phyloP scores from a whole-genome alignment of 2,888 invertebrate genomes.

The Hydrotaea diabolus region DNA sequence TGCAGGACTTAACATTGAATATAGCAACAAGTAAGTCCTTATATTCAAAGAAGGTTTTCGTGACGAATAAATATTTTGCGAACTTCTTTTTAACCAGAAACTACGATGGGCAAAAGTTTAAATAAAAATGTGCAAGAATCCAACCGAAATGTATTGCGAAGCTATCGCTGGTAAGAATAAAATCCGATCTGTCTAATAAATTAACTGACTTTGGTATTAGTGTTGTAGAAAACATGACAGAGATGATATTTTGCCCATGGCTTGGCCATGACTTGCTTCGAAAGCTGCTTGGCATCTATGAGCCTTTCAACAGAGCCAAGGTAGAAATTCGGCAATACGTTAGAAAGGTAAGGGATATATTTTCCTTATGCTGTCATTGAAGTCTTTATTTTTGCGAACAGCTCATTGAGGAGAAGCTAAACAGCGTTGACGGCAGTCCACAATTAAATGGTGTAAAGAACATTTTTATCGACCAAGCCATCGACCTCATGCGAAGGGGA shows the following conservation, averaged over 20 bases:
- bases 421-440: background rate
- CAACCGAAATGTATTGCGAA: slow-evolving; percentile 71
- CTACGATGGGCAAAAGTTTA: slow-evolving; percentile 77
- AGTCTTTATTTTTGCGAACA: slow-evolving; percentile 1
- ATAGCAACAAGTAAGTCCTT: slow-evolving; percentile 75
- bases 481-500: slow-evolving; percentile 73
- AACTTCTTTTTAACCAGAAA: slow-evolving; percentile 71
- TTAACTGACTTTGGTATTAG: slow-evolving; percentile 64
- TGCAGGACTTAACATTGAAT: slow-evolving; percentile 75
- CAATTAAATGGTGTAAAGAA: slow-evolving; percentile 22
- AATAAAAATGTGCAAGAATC: slow-evolving; percentile 65
- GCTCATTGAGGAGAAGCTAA: slow-evolving; percentile 59
- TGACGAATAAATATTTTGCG: background rate
- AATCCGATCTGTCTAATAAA: background rate
- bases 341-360: slow-evolving; percentile 71
- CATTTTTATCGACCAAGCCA: slow-evolving; percentile 73
- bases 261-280: slow-evolving; percentile 70
- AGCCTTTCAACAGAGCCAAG: slow-evolving; percentile 72
- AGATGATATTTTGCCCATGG: slow-evolving; percentile 78
- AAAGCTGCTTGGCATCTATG: slow-evolving; percentile 71
- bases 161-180: slow-evolving; percentile 74
- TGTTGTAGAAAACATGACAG: slow-evolving; percentile 76
- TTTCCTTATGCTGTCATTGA: background rate
- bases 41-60: background rate
- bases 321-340: slow-evolving; percentile 73